Conservation (phyloP, 2,797 vertebrate species). For the Myotis pilosus region DNA sequence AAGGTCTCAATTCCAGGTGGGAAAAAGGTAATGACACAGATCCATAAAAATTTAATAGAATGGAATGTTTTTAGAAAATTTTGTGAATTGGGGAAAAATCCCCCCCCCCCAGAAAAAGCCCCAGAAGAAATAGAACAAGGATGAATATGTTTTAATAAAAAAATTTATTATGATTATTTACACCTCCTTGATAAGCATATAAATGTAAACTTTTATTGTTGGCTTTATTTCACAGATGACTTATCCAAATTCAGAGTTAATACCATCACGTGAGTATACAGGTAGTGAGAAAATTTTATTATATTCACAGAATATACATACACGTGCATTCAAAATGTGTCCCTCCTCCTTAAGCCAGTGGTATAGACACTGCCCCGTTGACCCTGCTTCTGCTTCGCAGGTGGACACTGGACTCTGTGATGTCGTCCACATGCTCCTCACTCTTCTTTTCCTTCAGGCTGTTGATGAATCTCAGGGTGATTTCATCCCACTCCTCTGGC, state of each 20-base stretch:
- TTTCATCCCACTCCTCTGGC: conserved; percentile 98
- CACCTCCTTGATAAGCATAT: conserved; percentile 83
- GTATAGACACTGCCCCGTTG: conserved; percentile 94
- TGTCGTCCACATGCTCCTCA: conserved; percentile 92
- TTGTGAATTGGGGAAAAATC: neutral
- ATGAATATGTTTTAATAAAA: conserved; percentile 72
- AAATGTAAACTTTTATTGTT: conserved; percentile 87
- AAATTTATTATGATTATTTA: conserved; percentile 85
- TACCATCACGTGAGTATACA: conserved; percentile 83
- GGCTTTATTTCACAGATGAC: conserved; percentile 81
- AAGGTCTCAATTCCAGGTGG: neutral
- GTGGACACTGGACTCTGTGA: conserved; percentile 91
- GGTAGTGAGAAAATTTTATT: conserved; percentile 82
- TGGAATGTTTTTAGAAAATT: neutral
- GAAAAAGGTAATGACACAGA: neutral
- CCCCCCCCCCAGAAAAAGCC: neutral
- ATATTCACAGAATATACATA: conserved; percentile 91
- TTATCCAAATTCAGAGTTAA: conserved; percentile 79
- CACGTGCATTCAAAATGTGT: conserved; percentile 72
- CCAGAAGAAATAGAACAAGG: neutral
- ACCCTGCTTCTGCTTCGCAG: conserved; percentile 93
- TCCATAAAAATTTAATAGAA: neutral
- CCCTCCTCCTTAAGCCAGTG: conserved; percentile 88
- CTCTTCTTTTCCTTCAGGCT: conserved; percentile 95
- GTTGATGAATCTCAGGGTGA: conserved; percentile 95